Evolutionary conservation across 2,888 invertebrate species (phyloP).

Genomic region (Drosophila barbarae): DNA sequence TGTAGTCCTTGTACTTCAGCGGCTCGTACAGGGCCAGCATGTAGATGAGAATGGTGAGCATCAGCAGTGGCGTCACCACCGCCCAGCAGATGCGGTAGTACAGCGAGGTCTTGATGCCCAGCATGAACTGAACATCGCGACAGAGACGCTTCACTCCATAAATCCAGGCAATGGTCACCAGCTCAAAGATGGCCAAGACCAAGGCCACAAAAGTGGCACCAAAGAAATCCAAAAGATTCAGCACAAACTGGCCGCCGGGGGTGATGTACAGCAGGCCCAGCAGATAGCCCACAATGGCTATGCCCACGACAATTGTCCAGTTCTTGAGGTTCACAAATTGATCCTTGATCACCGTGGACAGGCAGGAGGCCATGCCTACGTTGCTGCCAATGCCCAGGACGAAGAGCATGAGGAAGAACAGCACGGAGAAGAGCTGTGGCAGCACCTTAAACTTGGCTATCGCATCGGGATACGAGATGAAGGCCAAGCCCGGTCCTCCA

Average conservation of each 20-base stretch:
- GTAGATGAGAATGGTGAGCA: slow-evolving; percentile 86
- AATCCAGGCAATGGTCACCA: slow-evolving; percentile 87
- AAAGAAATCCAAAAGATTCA: slow-evolving; percentile 86
- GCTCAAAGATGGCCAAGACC: slow-evolving; percentile 84
- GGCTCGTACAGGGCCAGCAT: slow-evolving; percentile 83
- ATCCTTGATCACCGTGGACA: slow-evolving; percentile 80
- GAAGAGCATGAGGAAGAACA: slow-evolving; percentile 82
- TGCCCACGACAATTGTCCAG: slow-evolving; percentile 81
- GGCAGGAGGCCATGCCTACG: slow-evolving; percentile 80
- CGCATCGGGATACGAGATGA: slow-evolving; percentile 85
- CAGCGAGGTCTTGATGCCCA: slow-evolving; percentile 82
- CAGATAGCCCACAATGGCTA: slow-evolving; percentile 81
- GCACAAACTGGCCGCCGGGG: slow-evolving; percentile 86
- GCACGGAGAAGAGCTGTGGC: slow-evolving; percentile 81
- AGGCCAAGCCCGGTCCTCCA: slow-evolving; percentile 88
- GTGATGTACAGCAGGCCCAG: slow-evolving; percentile 84
- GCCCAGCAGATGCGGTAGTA: slow-evolving; percentile 92
- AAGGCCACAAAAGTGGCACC: slow-evolving; percentile 88
- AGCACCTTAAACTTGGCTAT: slow-evolving; percentile 81
- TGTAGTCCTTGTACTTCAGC: slow-evolving; percentile 83
- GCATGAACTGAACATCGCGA: slow-evolving; percentile 89
- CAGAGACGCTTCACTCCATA: slow-evolving; percentile 86
- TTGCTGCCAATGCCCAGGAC: slow-evolving; percentile 82
- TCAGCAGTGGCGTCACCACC: slow-evolving; percentile 85
- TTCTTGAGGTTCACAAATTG: slow-evolving; percentile 77